These are phyloP conservation scores for Perca schrenkii DNA, from an alignment of 2,113 vertebrate genomes.

Conservation along the genomic window DNA sequence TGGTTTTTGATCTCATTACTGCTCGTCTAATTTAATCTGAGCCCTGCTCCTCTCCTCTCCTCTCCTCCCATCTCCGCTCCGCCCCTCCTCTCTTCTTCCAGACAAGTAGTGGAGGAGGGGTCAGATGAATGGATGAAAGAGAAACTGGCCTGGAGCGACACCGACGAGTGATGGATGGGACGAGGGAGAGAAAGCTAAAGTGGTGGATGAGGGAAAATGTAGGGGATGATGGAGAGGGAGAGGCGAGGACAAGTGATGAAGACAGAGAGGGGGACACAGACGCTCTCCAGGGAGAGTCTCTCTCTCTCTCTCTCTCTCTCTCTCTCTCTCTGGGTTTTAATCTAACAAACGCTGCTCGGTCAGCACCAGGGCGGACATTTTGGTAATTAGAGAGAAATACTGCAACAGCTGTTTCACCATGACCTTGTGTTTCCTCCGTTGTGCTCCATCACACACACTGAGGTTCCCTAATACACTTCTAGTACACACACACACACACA, in stretches of 20 bases:
- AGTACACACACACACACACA: slow-evolving; percentile 1
- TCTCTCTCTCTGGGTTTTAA: slow-evolving; percentile 6
- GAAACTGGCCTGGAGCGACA: not conserved
- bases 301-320: too few relatives aligned
- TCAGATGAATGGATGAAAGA: slow-evolving; percentile 12
- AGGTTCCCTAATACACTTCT: not conserved
- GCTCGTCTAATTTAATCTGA: slow-evolving; percentile 51
- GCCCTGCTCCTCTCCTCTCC: slow-evolving; percentile 14
- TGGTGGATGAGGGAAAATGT: not conserved
- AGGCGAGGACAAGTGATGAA: not conserved
- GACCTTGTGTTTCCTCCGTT: slow-evolving; percentile 41
- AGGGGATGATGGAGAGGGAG: not conserved
- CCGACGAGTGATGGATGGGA: not conserved
- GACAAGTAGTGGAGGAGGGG: slow-evolving; percentile 24
- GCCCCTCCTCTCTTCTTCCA: slow-evolving; percentile 4
- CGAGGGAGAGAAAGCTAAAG: not conserved
- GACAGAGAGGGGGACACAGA: not conserved
- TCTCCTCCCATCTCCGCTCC: not conserved
- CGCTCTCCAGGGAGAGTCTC: too few relatives aligned
- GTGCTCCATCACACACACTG: slow-evolving; percentile 8
- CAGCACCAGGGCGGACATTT: slow-evolving; percentile 24
- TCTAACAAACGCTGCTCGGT: not conserved
- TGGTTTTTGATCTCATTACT: slow-evolving; percentile 53
- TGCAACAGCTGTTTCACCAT: slow-evolving; percentile 56
- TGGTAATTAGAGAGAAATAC: slow-evolving; percentile 51